phyloP scores from a whole-genome alignment of 2,113 vertebrate genomes.

The Odobenus rosmarus region DNA sequence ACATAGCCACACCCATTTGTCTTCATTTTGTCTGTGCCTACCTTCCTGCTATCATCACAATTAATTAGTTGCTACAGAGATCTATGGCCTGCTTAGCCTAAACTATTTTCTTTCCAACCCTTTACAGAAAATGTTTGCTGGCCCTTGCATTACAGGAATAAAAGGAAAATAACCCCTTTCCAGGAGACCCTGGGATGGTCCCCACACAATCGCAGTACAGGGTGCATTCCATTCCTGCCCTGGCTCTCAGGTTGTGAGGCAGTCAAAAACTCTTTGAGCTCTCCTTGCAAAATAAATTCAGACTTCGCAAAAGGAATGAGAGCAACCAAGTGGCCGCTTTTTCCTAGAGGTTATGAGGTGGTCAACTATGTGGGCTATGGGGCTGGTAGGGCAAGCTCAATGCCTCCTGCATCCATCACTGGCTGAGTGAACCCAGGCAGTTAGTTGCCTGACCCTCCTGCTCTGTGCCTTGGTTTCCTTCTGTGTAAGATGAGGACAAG shows the following conservation, averaged over 20 bases:
- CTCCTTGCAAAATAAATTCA: background rate
- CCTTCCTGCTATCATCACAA: background rate
- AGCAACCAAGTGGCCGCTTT: background rate
- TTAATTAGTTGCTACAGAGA: background rate
- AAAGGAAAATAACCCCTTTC: background rate
- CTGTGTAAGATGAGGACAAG: background rate
- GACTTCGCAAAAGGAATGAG: background rate
- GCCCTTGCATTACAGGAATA: background rate
- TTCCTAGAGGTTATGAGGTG: background rate
- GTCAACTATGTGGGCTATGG: accelerated
- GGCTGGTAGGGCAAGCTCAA: accelerated
- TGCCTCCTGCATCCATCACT: accelerated
- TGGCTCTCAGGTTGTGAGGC: background rate
- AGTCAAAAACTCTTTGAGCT: background rate
- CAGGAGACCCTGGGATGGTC: background rate
- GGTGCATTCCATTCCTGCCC: background rate
- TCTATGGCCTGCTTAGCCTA: background rate
- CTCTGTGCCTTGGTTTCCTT: background rate
- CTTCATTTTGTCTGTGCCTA: background rate
- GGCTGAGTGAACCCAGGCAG: background rate
- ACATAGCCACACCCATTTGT: accelerated
- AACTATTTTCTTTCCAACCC: background rate
- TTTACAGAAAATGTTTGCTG: background rate
- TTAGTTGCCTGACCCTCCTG: background rate
- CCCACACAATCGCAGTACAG: accelerated